These are phyloP conservation scores for Xanthostigma xanthostigma DNA, from an alignment of 2,888 invertebrate species.

Conservation along the genomic window DNA sequence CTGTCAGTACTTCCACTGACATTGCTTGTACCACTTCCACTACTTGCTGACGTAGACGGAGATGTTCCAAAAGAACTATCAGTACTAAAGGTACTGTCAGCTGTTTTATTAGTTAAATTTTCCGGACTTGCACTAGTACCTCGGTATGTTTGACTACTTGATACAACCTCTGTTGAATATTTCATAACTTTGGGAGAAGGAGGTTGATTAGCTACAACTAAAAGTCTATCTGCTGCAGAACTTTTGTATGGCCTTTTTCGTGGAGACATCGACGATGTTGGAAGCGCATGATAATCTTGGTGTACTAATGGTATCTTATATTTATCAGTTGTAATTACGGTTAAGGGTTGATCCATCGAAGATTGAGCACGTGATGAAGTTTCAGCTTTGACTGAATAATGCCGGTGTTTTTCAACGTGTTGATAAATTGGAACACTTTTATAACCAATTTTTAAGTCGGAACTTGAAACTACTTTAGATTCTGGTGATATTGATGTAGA, in stretches of 20 bases:
- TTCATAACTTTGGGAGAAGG: not conserved
- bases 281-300: not conserved
- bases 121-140: not conserved
- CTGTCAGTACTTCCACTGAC: constrained; percentile 16
- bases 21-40: constrained; percentile 4
- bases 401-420: constrained; percentile 5
- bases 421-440: constrained; percentile 11
- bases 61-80: constrained; percentile 1
- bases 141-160: constrained; percentile 2
- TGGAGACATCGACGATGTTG: not conserved
- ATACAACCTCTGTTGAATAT: constrained; percentile 3
- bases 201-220: constrained; percentile 1
- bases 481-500: constrained; percentile 38
- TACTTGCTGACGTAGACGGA: constrained; percentile 1
- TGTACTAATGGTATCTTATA: not conserved
- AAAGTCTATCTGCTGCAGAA: not conserved
- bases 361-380: not conserved
- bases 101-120: constrained; percentile 1
- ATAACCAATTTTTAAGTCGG: constrained; percentile 9
- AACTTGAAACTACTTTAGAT: constrained; percentile 15
- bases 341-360: constrained; percentile 7
- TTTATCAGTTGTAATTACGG: constrained; percentile 9
- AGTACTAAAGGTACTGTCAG: not conserved
- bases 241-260: not conserved
- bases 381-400: not conserved